A percentile compares a stretch with the other conserved stretches of the same genome.
Evolutionary conservation across 2,888 invertebrate species (phyloP).

Genomic region (Phlogophora meticulosa): DNA sequence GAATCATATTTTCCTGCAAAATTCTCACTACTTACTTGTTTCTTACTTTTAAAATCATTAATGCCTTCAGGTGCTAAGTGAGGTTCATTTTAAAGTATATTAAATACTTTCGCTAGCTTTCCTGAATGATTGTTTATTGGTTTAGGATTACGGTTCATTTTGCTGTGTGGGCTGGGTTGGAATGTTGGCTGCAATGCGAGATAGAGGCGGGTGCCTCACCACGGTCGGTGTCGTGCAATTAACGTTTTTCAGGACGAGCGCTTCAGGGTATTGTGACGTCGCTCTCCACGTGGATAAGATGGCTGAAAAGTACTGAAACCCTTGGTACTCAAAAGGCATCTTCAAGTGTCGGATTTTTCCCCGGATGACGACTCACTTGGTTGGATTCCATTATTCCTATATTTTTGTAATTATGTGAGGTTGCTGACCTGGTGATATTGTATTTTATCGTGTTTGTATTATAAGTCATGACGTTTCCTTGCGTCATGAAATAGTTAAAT

Average conservation of each 20-base stretch:
- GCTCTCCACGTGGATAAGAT: conserved; percentile 79
- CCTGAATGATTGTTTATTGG: conserved; percentile 58
- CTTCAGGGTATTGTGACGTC: conserved; percentile 82
- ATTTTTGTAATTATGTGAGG: conserved; percentile 47
- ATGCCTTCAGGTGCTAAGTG: conserved; percentile 72
- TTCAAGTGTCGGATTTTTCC: conserved; percentile 75
- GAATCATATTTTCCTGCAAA: conserved; percentile 58
- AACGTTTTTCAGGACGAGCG: conserved; percentile 85
- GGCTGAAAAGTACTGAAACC: conserved; percentile 71
- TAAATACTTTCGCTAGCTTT: conserved; percentile 57
- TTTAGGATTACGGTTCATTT: conserved; percentile 66
- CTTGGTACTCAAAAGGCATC: conserved; percentile 78
- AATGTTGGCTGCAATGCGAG: conserved; percentile 77
- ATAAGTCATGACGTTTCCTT: conserved; percentile 2
- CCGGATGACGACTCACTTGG: conserved; percentile 63
- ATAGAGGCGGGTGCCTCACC: conserved; percentile 69
- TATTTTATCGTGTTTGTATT: conserved; percentile 4
- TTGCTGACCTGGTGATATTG: conserved; percentile 26
- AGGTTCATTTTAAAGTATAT: conserved; percentile 70
- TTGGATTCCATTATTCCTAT: conserved; percentile 57
- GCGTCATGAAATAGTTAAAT: neutral
- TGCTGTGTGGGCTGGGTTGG: conserved; percentile 58
- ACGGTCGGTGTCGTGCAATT: conserved; percentile 83
- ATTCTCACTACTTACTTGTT: conserved; percentile 62
- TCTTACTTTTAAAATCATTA: conserved; percentile 69